These are phyloP conservation scores for Hyles euphorbiae DNA, from an alignment of 1,140 invertebrate genomes.

Conservation along the genomic window DNA sequence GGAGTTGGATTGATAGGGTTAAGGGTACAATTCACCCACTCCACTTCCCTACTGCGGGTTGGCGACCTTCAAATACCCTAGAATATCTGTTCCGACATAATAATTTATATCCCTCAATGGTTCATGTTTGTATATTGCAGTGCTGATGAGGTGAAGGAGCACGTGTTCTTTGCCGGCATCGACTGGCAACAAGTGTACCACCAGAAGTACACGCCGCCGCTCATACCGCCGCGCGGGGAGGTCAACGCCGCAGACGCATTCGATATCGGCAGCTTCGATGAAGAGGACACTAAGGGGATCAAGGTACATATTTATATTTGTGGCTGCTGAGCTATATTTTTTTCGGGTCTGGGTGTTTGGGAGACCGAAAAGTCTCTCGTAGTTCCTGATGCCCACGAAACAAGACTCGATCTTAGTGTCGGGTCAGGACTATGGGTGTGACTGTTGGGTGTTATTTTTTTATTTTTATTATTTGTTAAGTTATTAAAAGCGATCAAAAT, in stretches of 20 bases:
- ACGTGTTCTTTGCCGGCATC: conserved; percentile 97
- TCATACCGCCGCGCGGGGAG: conserved; percentile 98
- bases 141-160: conserved; percentile 97
- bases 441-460: too few relatives aligned
- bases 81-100: too few relatives aligned
- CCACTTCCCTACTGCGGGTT: too few relatives aligned
- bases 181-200: conserved; percentile 99
- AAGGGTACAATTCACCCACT: too few relatives aligned
- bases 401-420: too few relatives aligned
- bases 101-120: too few relatives aligned
- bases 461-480: conserved; percentile 10
- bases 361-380: too few relatives aligned
- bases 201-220: conserved; percentile 97
- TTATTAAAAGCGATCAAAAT: not conserved
- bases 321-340: not conserved
- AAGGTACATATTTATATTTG: conserved; percentile 78
- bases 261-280: conserved; percentile 99
- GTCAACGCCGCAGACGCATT: conserved; percentile 99
- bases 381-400: too few relatives aligned
- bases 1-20: too few relatives aligned
- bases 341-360: too few relatives aligned
- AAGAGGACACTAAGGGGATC: conserved; percentile 99
- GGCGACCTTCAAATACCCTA: too few relatives aligned
- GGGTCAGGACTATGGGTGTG: too few relatives aligned
- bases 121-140: conserved; percentile 66